A percentile compares a stretch with the other conserved stretches of the same genome.
These are phyloP conservation scores for Dugesia japonica DNA, from an alignment of 2,888 invertebrate genomes.

Conservation along the genomic window DNA sequence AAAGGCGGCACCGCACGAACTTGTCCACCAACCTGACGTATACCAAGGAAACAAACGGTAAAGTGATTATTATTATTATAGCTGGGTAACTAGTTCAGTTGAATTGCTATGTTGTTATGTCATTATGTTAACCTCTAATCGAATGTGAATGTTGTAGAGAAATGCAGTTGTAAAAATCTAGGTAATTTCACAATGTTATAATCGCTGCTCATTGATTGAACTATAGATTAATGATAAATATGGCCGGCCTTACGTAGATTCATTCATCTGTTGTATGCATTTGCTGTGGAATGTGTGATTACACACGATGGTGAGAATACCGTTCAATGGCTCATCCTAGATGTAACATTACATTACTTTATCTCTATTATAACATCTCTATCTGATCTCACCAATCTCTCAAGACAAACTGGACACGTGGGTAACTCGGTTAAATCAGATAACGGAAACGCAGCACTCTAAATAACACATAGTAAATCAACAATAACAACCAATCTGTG, in stretches of 20 bases:
- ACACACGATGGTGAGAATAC: constrained; percentile 85
- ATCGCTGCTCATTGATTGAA: too few relatives aligned
- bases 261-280: constrained; percentile 86
- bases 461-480: constrained; percentile 35
- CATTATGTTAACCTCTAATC: too few relatives aligned
- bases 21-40: too few relatives aligned
- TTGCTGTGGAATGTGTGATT: constrained; percentile 92
- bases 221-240: too few relatives aligned
- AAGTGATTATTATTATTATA: too few relatives aligned
- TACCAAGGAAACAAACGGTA: too few relatives aligned
- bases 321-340: constrained; percentile 87
- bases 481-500: neutral
- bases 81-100: too few relatives aligned
- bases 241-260: constrained; percentile 60
- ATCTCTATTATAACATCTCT: neutral
- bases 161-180: too few relatives aligned
- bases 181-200: too few relatives aligned
- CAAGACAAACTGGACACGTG: constrained; percentile 84
- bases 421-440: constrained; percentile 79
- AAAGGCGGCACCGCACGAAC: too few relatives aligned
- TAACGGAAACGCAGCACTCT: constrained; percentile 50
- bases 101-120: too few relatives aligned
- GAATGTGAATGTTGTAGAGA: too few relatives aligned
- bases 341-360: constrained; percentile 29
- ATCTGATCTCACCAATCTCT: constrained; percentile 54